Evolutionary conservation across 2,888 invertebrate species (phyloP).

Genomic region (Euzophera pinguis): DNA sequence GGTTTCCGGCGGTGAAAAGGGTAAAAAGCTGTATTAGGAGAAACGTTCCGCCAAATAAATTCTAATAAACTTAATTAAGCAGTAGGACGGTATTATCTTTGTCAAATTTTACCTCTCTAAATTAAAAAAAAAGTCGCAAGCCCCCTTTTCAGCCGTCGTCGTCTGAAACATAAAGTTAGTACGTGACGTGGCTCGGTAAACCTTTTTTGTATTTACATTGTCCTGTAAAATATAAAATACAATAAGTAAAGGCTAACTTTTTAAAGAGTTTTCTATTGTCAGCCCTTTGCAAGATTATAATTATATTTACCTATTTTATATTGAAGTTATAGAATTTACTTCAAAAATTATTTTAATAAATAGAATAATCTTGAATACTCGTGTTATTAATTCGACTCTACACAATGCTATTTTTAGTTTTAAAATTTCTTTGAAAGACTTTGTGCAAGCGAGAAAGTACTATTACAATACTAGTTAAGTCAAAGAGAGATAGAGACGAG

Average conservation of each 20-base stretch:
- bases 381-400: too few relatives aligned
- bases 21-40: slow-evolving; percentile 43
- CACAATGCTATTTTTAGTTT: too few relatives aligned
- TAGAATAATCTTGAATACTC: too few relatives aligned
- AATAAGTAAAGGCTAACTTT: slow-evolving; percentile 15
- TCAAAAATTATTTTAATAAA: too few relatives aligned
- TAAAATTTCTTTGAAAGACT: slow-evolving; percentile 31
- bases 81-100: slow-evolving; percentile 64
- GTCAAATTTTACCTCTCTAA: slow-evolving; percentile 58
- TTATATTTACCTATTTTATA: not conserved
- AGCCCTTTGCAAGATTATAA: not conserved
- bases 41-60: slow-evolving; percentile 67
- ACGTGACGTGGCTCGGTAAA: slow-evolving; percentile 50
- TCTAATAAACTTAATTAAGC: slow-evolving; percentile 77
- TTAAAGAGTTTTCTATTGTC: not conserved
- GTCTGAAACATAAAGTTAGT: slow-evolving; percentile 50
- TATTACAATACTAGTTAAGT: slow-evolving; percentile 7
- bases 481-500: slow-evolving; percentile 31
- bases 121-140: slow-evolving; percentile 54
- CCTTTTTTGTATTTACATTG: too few relatives aligned
- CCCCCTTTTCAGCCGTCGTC: slow-evolving; percentile 41
- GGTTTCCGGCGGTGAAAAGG: slow-evolving; percentile 29
- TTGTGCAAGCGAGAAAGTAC: slow-evolving; percentile 25
- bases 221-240: slow-evolving; percentile 14
- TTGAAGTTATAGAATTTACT: not conserved